Evolutionary conservation across 2,797 vertebrate species (phyloP).

Genomic region (Remorina albescens): DNA sequence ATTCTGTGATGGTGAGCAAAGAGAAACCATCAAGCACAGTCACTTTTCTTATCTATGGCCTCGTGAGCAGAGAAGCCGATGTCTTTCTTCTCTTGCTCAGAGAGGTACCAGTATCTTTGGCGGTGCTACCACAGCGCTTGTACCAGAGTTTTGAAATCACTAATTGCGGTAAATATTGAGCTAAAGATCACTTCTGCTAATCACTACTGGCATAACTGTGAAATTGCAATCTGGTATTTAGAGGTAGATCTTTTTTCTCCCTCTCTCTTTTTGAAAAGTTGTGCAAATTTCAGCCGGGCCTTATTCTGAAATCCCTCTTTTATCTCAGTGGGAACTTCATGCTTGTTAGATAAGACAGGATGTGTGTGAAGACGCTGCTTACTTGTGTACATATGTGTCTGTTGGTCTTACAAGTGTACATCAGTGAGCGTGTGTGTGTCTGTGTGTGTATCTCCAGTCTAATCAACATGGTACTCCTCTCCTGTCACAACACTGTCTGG

Average conservation of each 20-base stretch:
- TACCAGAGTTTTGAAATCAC: constrained; percentile 51
- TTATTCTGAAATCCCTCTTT: constrained; percentile 2
- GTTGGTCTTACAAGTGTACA: constrained; percentile 41
- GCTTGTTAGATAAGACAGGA: background rate
- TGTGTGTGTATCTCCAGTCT: constrained; percentile 56
- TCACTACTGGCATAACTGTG: constrained; percentile 34
- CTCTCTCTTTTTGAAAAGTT: constrained; percentile 1
- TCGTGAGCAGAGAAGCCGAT: constrained; percentile 58
- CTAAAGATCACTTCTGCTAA: constrained; percentile 27
- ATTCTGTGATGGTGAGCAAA: constrained; percentile 50
- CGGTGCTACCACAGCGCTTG: constrained; percentile 37
- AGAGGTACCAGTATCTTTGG: constrained; percentile 46
- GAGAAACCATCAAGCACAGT: constrained; percentile 56
- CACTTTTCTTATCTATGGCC: constrained; percentile 60
- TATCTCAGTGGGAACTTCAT: background rate
- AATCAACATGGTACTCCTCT: constrained; percentile 58
- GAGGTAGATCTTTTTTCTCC: constrained; percentile 11
- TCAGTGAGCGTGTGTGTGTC: constrained; percentile 19
- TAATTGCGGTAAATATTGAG: constrained; percentile 37
- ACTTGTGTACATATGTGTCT: constrained; percentile 7
- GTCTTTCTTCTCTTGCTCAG: constrained; percentile 52
- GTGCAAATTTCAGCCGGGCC: constrained; percentile 17
- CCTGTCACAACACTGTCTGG: constrained; percentile 66
- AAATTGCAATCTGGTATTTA: constrained; percentile 34
- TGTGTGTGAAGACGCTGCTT: constrained; percentile 23